These are phyloP conservation scores for Nautilus pompilius DNA, from an alignment of 1,140 invertebrate species.

Conservation along the genomic window DNA sequence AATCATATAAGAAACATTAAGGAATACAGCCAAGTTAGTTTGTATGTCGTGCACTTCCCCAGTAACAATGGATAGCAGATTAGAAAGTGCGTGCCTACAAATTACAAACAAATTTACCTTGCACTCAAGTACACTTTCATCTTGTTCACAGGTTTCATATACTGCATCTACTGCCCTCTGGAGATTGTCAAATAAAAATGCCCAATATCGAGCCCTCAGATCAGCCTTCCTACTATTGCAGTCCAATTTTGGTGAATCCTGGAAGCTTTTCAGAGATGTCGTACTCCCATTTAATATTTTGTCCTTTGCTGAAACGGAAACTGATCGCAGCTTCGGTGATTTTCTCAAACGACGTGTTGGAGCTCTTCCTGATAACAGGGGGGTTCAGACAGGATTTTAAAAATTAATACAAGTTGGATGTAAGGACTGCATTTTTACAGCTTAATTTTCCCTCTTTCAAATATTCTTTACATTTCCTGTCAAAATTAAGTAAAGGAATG, in stretches of 20 bases:
- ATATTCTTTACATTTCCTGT: background rate
- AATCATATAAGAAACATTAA: too few species aligned
- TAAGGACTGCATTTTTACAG: background rate
- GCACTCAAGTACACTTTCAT: constrained; percentile 65
- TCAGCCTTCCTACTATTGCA: constrained; percentile 57
- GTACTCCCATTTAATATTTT: background rate
- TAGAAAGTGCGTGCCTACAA: too few species aligned
- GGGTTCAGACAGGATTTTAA: background rate
- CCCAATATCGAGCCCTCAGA: constrained; percentile 88
- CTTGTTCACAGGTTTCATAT: constrained; percentile 65
- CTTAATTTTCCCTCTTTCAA: background rate
- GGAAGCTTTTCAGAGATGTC: background rate
- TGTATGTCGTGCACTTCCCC: too few species aligned
- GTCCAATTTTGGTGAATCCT: constrained; percentile 44
- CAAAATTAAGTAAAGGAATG: background rate
- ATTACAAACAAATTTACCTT: too few species aligned
- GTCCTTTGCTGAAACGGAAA: background rate
- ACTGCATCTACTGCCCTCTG: constrained; percentile 79
- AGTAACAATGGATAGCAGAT: too few species aligned
- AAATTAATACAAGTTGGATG: background rate
- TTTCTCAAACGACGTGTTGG: background rate
- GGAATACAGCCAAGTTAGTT: too few species aligned
- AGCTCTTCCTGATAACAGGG: background rate
- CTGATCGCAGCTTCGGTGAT: background rate
- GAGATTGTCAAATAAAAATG: constrained; percentile 89